These are phyloP conservation scores for Amphipoea lucens DNA, from an alignment of 2,888 invertebrate genomes.

Conservation along the genomic window DNA sequence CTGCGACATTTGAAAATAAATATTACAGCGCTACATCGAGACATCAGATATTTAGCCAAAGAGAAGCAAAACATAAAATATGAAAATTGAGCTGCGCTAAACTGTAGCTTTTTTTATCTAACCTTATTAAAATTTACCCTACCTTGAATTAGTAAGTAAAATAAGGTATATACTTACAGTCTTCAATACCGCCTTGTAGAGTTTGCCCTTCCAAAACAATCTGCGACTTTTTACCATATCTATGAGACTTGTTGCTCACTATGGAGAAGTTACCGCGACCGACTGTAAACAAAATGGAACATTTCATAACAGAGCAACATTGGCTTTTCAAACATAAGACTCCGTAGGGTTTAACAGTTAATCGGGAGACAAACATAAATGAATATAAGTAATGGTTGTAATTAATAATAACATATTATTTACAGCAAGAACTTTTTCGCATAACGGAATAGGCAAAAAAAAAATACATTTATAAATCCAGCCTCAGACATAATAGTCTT, in stretches of 20 bases:
- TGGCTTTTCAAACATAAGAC: constrained; percentile 1
- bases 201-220: constrained; percentile 86
- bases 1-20: not conserved
- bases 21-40: not conserved
- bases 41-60: not conserved
- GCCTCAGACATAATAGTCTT: constrained; percentile 23
- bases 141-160: not conserved
- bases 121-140: not conserved
- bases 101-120: not conserved
- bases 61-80: not conserved
- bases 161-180: constrained; percentile 75
- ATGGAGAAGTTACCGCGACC: constrained; percentile 96
- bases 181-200: constrained; percentile 83
- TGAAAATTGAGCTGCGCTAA: not conserved
- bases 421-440: constrained; percentile 8
- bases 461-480: not conserved
- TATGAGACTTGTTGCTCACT: constrained; percentile 96
- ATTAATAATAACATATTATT: constrained; percentile 33
- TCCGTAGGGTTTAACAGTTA: constrained; percentile 26
- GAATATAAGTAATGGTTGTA: constrained; percentile 26
- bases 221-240: constrained; percentile 94
- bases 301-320: constrained; percentile 2
- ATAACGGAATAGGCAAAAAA: constrained; percentile 11
- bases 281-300: constrained; percentile 87
- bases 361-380: constrained; percentile 29